phyloP scores from a whole-genome alignment of 2,888 invertebrate genomes.

The Loripinus fragilis region DNA sequence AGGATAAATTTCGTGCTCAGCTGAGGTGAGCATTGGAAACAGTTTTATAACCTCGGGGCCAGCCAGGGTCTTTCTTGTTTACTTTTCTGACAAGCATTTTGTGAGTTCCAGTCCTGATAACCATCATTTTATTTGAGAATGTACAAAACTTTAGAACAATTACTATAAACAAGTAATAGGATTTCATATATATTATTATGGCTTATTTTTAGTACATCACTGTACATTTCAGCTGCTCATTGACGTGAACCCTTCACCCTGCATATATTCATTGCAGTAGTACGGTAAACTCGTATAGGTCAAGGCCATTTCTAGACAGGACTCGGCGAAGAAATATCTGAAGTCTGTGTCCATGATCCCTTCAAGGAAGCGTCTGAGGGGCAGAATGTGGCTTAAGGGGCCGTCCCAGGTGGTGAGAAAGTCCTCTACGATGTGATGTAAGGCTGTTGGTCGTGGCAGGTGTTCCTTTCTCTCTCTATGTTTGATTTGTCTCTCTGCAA shows the following conservation, averaged over 20 bases:
- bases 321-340: slow-evolving; percentile 76
- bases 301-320: slow-evolving; percentile 80
- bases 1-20: too few relatives aligned
- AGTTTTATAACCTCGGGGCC: too few relatives aligned
- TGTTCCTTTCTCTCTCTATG: slow-evolving; percentile 56
- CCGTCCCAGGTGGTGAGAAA: slow-evolving; percentile 83
- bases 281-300: slow-evolving; percentile 70
- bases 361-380: slow-evolving; percentile 81
- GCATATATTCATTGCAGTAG: slow-evolving; percentile 72
- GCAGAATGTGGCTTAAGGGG: slow-evolving; percentile 81
- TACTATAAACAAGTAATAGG: too few relatives aligned
- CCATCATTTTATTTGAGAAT: too few relatives aligned
- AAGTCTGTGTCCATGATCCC: slow-evolving; percentile 75
- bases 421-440: slow-evolving; percentile 84
- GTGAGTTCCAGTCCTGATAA: too few relatives aligned
- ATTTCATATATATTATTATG: too few relatives aligned
- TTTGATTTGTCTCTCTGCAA: slow-evolving; percentile 74
- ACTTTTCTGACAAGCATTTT: too few relatives aligned
- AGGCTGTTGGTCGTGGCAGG: slow-evolving; percentile 79
- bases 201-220: too few relatives aligned
- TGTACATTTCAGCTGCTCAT: not conserved
- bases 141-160: too few relatives aligned
- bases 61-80: too few relatives aligned
- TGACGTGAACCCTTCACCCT: slow-evolving; percentile 62
- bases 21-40: too few relatives aligned